These are phyloP conservation scores for Drosophila kepulauana DNA, from an alignment of 1,140 invertebrate genomes.

Conservation along the genomic window DNA sequence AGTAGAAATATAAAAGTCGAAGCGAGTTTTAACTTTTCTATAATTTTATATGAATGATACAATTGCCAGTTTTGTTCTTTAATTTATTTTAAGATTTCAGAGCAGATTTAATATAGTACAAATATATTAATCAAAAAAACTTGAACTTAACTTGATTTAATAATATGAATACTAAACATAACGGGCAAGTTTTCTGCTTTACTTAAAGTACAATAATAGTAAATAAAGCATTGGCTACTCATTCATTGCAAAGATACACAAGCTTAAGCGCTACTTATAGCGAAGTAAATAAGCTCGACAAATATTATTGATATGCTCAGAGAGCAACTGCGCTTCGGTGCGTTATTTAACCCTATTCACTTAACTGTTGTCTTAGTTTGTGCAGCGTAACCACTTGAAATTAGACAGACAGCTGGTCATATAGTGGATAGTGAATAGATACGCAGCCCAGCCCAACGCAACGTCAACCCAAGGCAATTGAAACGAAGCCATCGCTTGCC, in stretches of 20 bases:
- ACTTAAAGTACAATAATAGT: background rate
- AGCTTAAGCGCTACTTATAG: background rate
- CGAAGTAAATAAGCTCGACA: background rate
- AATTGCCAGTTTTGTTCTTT: too few species aligned
- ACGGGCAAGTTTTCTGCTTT: background rate
- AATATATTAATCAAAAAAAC: too few species aligned
- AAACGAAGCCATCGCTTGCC: conserved; percentile 4
- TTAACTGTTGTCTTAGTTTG: conserved; percentile 19
- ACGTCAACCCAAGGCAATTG: conserved; percentile 8
- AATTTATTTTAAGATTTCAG: too few species aligned
- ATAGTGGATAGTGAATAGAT: conserved; percentile 34
- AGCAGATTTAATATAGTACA: too few species aligned
- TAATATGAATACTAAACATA: too few species aligned
- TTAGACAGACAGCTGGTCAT: conserved; percentile 56
- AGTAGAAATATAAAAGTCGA: too few species aligned
- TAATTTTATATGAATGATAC: too few species aligned
- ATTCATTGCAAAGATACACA: background rate
- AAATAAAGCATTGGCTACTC: background rate
- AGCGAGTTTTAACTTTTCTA: too few species aligned
- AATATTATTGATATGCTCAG: conserved; percentile 11
- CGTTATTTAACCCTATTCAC: background rate
- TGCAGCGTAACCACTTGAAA: conserved; percentile 63
- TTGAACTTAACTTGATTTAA: too few species aligned
- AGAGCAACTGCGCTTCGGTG: conserved; percentile 23
- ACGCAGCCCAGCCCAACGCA: conserved; percentile 2